Evolutionary conservation across 2,113 vertebrate genomes (phyloP), one percentile per base, ranked within the genome.

Genomic region (Zingel zingel): DNA sequence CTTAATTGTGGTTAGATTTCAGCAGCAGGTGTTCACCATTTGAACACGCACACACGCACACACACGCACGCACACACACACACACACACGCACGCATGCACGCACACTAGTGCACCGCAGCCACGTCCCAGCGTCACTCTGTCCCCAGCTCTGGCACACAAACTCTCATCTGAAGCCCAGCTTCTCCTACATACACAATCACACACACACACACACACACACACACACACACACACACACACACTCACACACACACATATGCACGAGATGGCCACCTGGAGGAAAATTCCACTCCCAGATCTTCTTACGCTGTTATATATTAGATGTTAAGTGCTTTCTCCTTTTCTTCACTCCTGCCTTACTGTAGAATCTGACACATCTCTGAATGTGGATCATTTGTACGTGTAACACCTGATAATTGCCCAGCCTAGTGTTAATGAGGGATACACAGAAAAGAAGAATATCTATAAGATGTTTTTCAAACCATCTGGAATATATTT

Each of bases 21-120:
- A 73, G 61, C 45, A 63, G 73, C 81, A 86, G 81, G 65, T 86
- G 77, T 70, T 85, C 16, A 7, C 36, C 36, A 39, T 2, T 6
- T 9, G 8, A 16, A 48, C 47, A 48, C 15, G 4, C 47, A 23
- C 36, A 2, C 8, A 9, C 36, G 7, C 6, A 1, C 33, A 2
- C 1, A 0, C 36, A 5, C 36, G 30, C 19, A 6, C 21, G n/a
- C 10, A n/a, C 25, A 33, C 65, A 51, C 47, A 51, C 65, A 59
- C 58, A 19, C 14, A 51, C 4, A 50, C 2, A 48, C 23, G 21
- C 30, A 30, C 53, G 71, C 47, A 81, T 30, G 64, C 27, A 27
- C 27, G 27, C 27, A 27, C 1, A 2, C 27, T 27, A 30, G 4
- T 30, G 30, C 30, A 30, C 30, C 3, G 30, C 30, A 30, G 30